Percentiles rank a stretch among this genome's conserved stretches.
Conservation (phyloP, 2,797 vertebrate genomes). For the Mallotus villosus region DNA sequence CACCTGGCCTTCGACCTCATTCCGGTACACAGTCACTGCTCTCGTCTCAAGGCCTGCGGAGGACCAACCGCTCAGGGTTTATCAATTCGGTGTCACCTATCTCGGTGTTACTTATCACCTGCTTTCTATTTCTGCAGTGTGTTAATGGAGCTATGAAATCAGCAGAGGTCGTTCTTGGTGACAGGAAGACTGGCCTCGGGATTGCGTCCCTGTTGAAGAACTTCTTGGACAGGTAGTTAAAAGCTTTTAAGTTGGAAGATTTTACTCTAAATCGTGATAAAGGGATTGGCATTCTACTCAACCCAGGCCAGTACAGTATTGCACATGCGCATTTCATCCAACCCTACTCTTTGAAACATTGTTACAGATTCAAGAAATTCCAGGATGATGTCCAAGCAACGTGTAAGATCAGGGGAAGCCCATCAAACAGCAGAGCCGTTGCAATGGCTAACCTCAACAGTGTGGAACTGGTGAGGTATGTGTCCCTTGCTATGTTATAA, state of each 20-base stretch:
- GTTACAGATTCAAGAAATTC: constrained; percentile 75
- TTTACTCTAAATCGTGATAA: background rate
- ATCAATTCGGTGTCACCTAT: no score
- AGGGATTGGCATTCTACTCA: background rate
- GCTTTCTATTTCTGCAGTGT: constrained; percentile 42
- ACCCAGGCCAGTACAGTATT: background rate
- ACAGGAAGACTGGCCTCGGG: constrained; percentile 43
- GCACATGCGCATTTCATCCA: background rate
- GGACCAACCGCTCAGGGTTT: background rate
- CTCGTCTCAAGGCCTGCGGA: background rate
- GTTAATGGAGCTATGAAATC: constrained; percentile 46
- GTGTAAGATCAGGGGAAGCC: constrained; percentile 46
- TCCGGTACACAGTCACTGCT: constrained; percentile 72
- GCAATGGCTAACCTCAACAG: constrained; percentile 83
- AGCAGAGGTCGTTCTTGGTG: constrained; percentile 31
- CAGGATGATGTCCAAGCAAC: constrained; percentile 77
- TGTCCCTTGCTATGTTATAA: background rate
- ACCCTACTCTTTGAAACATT: background rate
- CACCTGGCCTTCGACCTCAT: constrained; percentile 82
- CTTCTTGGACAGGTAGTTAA: constrained; percentile 61
- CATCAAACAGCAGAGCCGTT: constrained; percentile 64
- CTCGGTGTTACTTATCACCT: no score
- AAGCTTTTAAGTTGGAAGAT: background rate
- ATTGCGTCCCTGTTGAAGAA: constrained; percentile 39
- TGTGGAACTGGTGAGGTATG: constrained; percentile 81